Evolutionary conservation across 2,113 vertebrate genomes (phyloP).

Genomic region (mouse (Mus musculus)): GRCm39 chr6:148583501-148584000

Average conservation of each 20-base stretch:
- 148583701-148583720: background rate
- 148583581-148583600: background rate
- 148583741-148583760: background rate
- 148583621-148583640: background rate
- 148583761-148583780: background rate
- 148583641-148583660: background rate
- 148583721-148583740: constrained; percentile 21
- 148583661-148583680: background rate
- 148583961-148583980: background rate
- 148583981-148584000: background rate
- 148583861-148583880: background rate
- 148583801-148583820: background rate
- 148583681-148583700: background rate
- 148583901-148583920: background rate
- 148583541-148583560: background rate
- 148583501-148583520: background rate
- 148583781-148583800: background rate
- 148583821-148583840: background rate
- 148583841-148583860: background rate
- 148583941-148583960: background rate
- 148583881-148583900: constrained; percentile 18
- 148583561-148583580: background rate
- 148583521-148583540: background rate
- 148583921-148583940: background rate
- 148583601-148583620: background rate